Conservation (phyloP, 2,888 invertebrate genomes). For the Dryobota labecula region DNA sequence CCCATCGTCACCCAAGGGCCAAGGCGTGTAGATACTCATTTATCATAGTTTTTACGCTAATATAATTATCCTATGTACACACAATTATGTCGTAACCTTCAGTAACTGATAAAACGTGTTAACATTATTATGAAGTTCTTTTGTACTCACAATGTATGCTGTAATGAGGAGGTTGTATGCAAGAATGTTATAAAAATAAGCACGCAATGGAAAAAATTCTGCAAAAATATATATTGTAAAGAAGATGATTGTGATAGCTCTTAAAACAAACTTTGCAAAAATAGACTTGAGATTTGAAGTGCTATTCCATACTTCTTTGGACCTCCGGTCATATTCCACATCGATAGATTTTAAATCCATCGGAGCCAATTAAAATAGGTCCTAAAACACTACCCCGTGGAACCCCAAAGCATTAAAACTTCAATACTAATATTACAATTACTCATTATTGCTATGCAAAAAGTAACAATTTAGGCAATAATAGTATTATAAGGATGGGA, state of each 20-base stretch:
- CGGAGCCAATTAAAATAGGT: not conserved
- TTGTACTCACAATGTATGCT: constrained; percentile 38
- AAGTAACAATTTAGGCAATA: not conserved
- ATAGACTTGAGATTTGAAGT: too few relatives aligned
- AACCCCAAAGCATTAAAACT: not conserved
- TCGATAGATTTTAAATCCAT: not conserved
- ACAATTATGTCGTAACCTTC: constrained; percentile 50
- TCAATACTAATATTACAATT: not conserved
- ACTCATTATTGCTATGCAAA: not conserved
- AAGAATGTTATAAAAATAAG: constrained; percentile 22
- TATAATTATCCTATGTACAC: constrained; percentile 39
- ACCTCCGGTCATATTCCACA: not conserved
- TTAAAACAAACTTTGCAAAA: not conserved
- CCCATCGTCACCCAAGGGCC: constrained; percentile 44
- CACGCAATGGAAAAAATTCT: constrained; percentile 9
- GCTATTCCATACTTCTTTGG: not conserved
- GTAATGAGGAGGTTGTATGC: constrained; percentile 29
- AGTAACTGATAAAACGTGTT: constrained; percentile 49
- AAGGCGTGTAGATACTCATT: constrained; percentile 41
- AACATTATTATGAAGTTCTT: constrained; percentile 45
- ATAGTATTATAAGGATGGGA: too few relatives aligned
- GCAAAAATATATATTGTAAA: not conserved
- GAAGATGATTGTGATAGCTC: not conserved
- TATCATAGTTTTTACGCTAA: constrained; percentile 47
- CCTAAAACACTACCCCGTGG: not conserved